Evolutionary conservation across 2,113 vertebrate species (phyloP), one percentile per base, ranked within the genome.

Genomic region (Chaetura pelagica): DNA sequence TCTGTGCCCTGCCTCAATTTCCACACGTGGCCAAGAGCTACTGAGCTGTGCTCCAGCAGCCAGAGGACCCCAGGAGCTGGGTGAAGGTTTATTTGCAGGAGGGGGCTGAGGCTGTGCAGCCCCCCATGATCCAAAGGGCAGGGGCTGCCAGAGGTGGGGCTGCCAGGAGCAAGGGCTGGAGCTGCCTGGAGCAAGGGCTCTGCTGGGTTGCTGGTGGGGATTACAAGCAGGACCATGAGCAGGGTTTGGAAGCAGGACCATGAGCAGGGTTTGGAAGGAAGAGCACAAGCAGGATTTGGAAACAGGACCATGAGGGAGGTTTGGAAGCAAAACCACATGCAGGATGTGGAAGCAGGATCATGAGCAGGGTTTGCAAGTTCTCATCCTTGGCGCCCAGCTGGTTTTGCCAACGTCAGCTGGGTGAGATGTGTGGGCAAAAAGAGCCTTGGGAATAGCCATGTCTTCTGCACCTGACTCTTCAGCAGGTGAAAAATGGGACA

Each of bases 1-100:
- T 52, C 69, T 58, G 35, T 48, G 42, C 62, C 51, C 46, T 95
- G 69, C 78, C 94, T 96, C 72, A 29, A 75, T 80, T 96, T 88
- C 83, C 34, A 48, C 22, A 22, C 6, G 23, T 18, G 19, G 11
- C 40, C 54, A 87, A n/a, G 15, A 40, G 40, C 7, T 35, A 35
- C 10, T 1, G 32, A 91, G 35, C 79, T 76, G 44, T 67, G 77
- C 3, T 67, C 20, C 32, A 46, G 67, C 52, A 42, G 10, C 35
- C 34, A 40, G 51, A 8, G 40, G 6, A 51, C 3, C 5, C 38
- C 0, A 0, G 63, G 81, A 64, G 22, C 15, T 83, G 58, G 7
- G 0, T 21, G 57, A 67, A 66, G 84, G n/a, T 10, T 81, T 34
- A 9, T 62, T 78, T 78, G 27, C 35, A 93, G 93, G 84, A 93